Percentiles rank a stretch among this genome's conserved stretches.
Evolutionary conservation across 2,113 vertebrate species (phyloP).

Genomic region (Jaculus jaculus): DNA sequence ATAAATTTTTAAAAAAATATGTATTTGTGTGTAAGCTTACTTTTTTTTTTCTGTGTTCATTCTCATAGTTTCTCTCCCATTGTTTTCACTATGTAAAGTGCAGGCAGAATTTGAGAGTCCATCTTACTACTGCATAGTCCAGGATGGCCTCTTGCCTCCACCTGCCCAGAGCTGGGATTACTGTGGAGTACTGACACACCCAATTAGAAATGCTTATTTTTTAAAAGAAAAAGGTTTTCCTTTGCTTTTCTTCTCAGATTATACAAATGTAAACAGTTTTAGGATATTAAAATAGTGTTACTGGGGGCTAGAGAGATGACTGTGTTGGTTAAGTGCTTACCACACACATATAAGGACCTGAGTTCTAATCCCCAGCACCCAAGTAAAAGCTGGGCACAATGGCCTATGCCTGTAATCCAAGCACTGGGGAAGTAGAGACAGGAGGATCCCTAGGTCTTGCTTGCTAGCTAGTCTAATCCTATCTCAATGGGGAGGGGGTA

Average conservation of each 20-base stretch:
- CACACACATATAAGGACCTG: no score
- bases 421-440: no score
- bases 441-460: no score
- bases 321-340: no score
- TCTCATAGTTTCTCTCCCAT: not conserved
- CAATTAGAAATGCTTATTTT: not conserved
- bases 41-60: not conserved
- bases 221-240: not conserved
- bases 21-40: not conserved
- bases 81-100: not conserved
- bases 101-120: not conserved
- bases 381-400: no score
- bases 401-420: no score
- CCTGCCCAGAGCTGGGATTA: no score
- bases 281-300: conserved; percentile 19
- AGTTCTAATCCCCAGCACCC: no score
- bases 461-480: no score
- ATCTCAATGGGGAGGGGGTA: no score
- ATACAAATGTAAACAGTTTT: not conserved
- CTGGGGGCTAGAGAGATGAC: not conserved
- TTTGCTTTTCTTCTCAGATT: not conserved
- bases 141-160: not conserved
- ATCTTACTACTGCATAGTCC: not conserved
- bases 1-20: not conserved
- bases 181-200: no score